Evolutionary conservation across 2,888 invertebrate species (phyloP).

Genomic region (Itoplectis maculator): DNA sequence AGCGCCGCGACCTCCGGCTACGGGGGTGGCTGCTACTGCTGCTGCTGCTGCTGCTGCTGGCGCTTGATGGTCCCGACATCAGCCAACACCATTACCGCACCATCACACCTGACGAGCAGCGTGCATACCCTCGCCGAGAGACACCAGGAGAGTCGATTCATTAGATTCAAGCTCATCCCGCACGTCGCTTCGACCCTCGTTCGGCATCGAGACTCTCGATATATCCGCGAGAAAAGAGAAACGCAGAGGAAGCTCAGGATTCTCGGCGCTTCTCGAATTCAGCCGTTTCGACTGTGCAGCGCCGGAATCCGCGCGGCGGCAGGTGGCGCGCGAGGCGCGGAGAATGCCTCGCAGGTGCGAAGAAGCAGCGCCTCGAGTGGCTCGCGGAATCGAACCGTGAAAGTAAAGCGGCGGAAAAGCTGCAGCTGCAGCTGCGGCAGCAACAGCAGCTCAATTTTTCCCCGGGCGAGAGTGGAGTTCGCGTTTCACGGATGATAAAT

Average conservation of each 20-base stretch:
- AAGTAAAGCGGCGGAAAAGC: not conserved
- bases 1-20: constrained; percentile 34
- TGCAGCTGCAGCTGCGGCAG: not conserved
- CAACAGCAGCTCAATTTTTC: not conserved
- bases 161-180: too few species aligned
- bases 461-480: not conserved
- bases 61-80: constrained; percentile 45
- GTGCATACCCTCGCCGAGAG: too few species aligned
- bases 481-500: constrained; percentile 36
- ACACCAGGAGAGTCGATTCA: too few species aligned
- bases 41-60: constrained; percentile 22
- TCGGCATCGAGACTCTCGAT: too few species aligned
- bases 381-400: not conserved
- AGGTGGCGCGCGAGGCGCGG: too few species aligned
- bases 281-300: too few species aligned
- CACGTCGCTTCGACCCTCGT: too few species aligned
- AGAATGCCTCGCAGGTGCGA: not conserved
- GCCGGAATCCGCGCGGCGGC: too few species aligned
- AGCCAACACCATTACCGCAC: constrained; percentile 35
- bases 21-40: constrained; percentile 29
- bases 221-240: too few species aligned
- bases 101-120: not conserved
- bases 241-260: too few species aligned
- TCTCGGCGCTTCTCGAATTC: too few species aligned
- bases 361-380: not conserved